phyloP scores from a whole-genome alignment of 2,888 invertebrate species.

The Sialis lutaria region DNA sequence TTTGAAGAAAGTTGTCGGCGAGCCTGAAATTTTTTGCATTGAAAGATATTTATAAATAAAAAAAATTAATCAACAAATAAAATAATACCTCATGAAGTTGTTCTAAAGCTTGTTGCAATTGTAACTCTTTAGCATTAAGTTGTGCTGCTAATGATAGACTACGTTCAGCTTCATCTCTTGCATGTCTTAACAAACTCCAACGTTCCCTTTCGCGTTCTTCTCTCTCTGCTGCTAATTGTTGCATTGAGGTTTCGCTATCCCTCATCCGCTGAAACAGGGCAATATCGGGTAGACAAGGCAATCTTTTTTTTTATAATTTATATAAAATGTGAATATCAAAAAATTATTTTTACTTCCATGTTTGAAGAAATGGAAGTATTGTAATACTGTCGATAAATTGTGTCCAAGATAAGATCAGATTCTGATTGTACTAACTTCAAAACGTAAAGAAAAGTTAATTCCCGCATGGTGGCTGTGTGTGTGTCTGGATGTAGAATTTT shows the following conservation, averaged over 20 bases:
- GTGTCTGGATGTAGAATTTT: too few species aligned
- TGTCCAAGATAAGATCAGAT: too few species aligned
- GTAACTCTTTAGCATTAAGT: conserved; percentile 70
- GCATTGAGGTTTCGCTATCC: conserved; percentile 54
- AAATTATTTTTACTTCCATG: too few species aligned
- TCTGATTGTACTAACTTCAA: too few species aligned
- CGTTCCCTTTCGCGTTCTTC: conserved; percentile 74
- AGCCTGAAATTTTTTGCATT: conserved; percentile 28
- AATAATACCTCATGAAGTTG: conserved; percentile 58
- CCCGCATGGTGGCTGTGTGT: too few species aligned
- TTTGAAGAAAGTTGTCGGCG: conserved; percentile 56
- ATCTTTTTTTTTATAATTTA: too few species aligned
- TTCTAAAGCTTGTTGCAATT: conserved; percentile 69
- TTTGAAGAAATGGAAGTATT: too few species aligned
- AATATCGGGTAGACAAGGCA: not conserved
- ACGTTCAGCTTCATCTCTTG: conserved; percentile 78
- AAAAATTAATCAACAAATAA: not conserved
- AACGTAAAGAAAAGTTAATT: too few species aligned
- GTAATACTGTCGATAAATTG: too few species aligned
- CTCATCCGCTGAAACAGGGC: conserved; percentile 47
- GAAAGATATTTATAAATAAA: not conserved
- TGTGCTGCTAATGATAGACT: conserved; percentile 74
- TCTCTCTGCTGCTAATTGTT: conserved; percentile 37
- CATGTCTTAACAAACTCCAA: conserved; percentile 73
- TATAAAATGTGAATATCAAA: too few species aligned